Conservation (phyloP, 2,888 invertebrate species). For the Cheilosia vernalis region DNA sequence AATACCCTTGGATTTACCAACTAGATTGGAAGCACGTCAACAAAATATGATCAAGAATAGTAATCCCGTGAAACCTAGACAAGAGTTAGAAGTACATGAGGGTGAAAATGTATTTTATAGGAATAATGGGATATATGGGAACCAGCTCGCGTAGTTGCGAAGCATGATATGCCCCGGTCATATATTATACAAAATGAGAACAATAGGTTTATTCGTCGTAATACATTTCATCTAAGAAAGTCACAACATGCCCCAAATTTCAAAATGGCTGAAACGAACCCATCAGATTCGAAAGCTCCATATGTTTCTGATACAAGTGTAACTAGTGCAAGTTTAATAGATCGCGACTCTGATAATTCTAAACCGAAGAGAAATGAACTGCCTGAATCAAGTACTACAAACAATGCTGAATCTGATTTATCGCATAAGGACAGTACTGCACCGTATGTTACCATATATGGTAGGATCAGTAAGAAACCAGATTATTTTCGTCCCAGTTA, state of each 20-base stretch:
- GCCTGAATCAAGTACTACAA: background rate
- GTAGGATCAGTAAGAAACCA: constrained; percentile 5
- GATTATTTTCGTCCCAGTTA: background rate
- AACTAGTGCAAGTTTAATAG: background rate
- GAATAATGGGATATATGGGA: constrained; percentile 26
- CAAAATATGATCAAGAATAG: background rate
- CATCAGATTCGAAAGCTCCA: background rate
- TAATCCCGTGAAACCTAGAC: background rate
- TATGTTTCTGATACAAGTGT: background rate
- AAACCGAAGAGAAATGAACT: background rate
- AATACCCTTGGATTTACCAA: constrained; percentile 10
- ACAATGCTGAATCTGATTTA: background rate
- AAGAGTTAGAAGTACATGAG: background rate
- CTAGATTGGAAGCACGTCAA: background rate
- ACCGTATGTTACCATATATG: constrained; percentile 18
- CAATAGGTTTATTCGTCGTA: constrained; percentile 31
- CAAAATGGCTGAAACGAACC: constrained; percentile 9
- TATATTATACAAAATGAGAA: constrained; percentile 21
- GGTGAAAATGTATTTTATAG: constrained; percentile 33
- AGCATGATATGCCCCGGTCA: constrained; percentile 29
- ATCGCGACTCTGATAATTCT: background rate
- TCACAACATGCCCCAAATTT: constrained; percentile 24
- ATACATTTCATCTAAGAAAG: constrained; percentile 29
- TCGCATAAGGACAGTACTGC: background rate
- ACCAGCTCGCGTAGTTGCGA: constrained; percentile 11